Evolutionary conservation across 2,888 invertebrate species (phyloP).

Genomic region (Theretra japonica): DNA sequence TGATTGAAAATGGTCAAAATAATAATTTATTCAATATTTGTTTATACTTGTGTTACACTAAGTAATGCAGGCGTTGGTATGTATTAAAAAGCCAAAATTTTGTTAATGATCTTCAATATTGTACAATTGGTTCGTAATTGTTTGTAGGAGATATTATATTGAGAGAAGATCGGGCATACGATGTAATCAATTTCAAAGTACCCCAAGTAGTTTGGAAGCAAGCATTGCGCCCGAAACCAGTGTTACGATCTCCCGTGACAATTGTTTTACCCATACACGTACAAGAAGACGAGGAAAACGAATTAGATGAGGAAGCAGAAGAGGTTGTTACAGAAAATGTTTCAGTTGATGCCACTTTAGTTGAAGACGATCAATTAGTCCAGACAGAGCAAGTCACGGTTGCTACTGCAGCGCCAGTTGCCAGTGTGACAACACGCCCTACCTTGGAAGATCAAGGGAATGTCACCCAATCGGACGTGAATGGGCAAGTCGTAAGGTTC

Average conservation of each 20-base stretch:
- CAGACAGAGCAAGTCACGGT: conserved; percentile 34
- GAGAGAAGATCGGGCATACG: conserved; percentile 60
- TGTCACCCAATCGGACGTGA: conserved; percentile 53
- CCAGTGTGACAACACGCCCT: conserved; percentile 51
- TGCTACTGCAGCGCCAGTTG: conserved; percentile 43
- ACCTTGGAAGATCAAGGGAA: conserved; percentile 52
- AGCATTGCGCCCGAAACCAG: conserved; percentile 69
- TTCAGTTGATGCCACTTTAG: conserved; percentile 41
- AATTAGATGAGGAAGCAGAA: conserved; percentile 50
- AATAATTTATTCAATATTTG: conserved; percentile 46
- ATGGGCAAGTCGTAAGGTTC: conserved; percentile 80
- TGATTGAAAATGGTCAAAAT: conserved; percentile 45
- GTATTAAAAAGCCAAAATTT: conserved; percentile 31
- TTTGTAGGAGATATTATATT: conserved; percentile 49
- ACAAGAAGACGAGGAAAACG: conserved; percentile 57
- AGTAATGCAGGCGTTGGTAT: conserved; percentile 51
- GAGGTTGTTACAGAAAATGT: conserved; percentile 48
- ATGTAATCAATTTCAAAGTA: conserved; percentile 67
- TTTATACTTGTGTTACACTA: conserved; percentile 41
- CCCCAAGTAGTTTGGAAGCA: conserved; percentile 67
- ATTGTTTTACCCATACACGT: conserved; percentile 74
- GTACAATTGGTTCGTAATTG: background rate
- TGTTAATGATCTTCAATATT: background rate
- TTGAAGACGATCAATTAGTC: conserved; percentile 44
- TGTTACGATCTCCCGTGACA: conserved; percentile 73